Percentiles rank a stretch among this genome's conserved stretches.
phyloP scores from a whole-genome alignment of 2,113 vertebrate species.

The Hystrix brachyura region DNA sequence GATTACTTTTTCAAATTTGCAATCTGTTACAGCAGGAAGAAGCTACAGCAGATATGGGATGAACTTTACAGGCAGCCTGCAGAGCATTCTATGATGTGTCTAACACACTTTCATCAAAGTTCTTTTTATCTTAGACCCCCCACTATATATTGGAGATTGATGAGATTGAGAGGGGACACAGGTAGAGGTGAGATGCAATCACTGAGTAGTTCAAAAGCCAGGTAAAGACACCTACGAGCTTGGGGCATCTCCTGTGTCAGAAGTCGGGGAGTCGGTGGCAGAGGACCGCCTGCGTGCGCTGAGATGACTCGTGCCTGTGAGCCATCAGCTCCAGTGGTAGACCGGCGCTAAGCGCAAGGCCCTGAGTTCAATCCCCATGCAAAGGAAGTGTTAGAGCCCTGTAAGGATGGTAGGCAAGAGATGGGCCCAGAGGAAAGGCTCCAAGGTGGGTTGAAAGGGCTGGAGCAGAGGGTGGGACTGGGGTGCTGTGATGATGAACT shows the following conservation, averaged over 20 bases:
- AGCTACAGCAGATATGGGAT: background rate
- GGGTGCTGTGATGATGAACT: background rate
- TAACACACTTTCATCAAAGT: conserved; percentile 38
- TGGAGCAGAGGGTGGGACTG: background rate
- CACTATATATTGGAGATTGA: background rate
- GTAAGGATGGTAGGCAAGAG: background rate
- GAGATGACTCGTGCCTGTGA: background rate
- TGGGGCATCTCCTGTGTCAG: background rate
- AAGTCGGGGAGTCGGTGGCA: background rate
- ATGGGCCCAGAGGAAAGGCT: background rate
- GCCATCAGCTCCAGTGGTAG: background rate
- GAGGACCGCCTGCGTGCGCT: background rate
- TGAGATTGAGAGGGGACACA: background rate
- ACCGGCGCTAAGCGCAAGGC: too few species aligned
- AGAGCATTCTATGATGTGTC: background rate
- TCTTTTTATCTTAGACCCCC: background rate
- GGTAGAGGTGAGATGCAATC: background rate
- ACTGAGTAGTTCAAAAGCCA: background rate
- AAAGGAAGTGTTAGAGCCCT: background rate
- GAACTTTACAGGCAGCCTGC: background rate
- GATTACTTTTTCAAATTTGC: conserved; percentile 1
- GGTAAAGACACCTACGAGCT: background rate
- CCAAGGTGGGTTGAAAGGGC: background rate
- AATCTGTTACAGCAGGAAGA: background rate
- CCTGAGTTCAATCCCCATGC: too few species aligned